A percentile compares a stretch with the other conserved stretches of the same genome.
Conservation (phyloP, 2,113 vertebrate genomes). For the Alces alces region DNA sequence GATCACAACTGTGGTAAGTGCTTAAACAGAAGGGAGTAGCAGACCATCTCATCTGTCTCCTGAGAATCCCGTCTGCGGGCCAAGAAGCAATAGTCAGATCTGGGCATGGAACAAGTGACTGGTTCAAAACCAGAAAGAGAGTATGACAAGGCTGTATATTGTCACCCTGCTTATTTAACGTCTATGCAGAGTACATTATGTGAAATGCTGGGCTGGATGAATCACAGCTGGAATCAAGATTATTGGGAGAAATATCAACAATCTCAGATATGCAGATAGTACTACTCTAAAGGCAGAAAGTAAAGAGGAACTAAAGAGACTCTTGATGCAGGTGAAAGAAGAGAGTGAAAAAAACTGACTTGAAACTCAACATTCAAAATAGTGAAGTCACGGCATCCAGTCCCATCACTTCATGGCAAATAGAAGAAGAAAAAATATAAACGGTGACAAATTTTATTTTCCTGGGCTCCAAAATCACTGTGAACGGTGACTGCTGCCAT, state of each 20-base stretch:
- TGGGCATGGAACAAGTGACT: not conserved
- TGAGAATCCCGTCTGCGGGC: fast-evolving
- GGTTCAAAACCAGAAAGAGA: not conserved
- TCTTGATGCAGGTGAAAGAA: not conserved
- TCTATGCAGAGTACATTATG: not conserved
- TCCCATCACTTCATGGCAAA: not conserved
- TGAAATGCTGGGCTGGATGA: not conserved
- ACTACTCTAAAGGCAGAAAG: not conserved
- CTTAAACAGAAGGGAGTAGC: not conserved
- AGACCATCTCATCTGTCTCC: not conserved
- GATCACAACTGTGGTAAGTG: not conserved
- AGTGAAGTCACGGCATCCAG: not conserved
- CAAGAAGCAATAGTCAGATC: not conserved
- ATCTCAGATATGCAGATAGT: not conserved
- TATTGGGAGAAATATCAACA: not conserved
- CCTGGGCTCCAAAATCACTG: not conserved
- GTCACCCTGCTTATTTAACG: not conserved
- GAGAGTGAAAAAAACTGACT: not conserved
- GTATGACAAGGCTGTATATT: not conserved
- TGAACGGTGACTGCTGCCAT: not conserved
- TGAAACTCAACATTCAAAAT: not conserved
- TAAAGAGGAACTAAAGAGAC: not conserved
- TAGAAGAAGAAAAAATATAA: not conserved
- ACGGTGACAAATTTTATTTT: not conserved
- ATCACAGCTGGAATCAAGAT: not conserved